These are phyloP conservation scores for Taurulus bubalis DNA, from an alignment of 2,113 vertebrate species.

Conservation along the genomic window DNA sequence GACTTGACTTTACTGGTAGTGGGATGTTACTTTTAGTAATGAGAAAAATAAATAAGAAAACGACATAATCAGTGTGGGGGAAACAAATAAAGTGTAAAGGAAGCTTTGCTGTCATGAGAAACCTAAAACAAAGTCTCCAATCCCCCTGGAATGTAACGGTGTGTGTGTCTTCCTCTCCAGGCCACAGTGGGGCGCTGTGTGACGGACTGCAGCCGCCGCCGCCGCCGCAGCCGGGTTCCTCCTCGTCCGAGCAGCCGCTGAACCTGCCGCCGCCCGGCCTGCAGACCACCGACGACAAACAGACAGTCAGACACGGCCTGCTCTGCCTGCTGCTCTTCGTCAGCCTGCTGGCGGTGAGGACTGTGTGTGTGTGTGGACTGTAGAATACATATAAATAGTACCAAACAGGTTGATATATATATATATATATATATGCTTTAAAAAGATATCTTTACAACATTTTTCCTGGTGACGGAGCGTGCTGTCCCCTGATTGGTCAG, in stretches of 20 bases:
- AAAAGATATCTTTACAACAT: too few relatives aligned
- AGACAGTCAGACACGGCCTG: conserved; percentile 92
- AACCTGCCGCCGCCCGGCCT: conserved; percentile 66
- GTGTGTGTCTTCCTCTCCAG: conserved; percentile 37
- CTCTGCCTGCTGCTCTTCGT: conserved; percentile 94
- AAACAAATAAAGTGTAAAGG: neutral
- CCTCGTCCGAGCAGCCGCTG: conserved; percentile 67
- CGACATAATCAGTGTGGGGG: too few relatives aligned
- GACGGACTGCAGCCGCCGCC: conserved; percentile 77
- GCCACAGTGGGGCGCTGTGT: conserved; percentile 79
- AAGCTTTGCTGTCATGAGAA: neutral
- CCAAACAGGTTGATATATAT: too few relatives aligned
- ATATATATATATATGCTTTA: too few relatives aligned
- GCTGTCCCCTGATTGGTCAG: too few relatives aligned
- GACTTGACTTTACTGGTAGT: too few relatives aligned
- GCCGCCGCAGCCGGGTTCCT: conserved; percentile 56
- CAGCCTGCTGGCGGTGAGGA: conserved; percentile 90
- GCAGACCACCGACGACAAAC: conserved; percentile 82
- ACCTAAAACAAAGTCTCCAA: neutral
- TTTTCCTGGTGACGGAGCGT: too few relatives aligned
- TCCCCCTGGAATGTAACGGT: neutral
- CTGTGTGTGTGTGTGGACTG: too few relatives aligned
- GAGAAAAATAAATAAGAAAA: too few relatives aligned
- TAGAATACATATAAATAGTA: too few relatives aligned
- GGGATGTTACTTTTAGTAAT: too few relatives aligned